A percentile compares a stretch with the other conserved stretches of the same genome.
These are phyloP conservation scores for Styela clava DNA, from an alignment of 23 tunicate genomes.

Conservation along the genomic window DNA sequence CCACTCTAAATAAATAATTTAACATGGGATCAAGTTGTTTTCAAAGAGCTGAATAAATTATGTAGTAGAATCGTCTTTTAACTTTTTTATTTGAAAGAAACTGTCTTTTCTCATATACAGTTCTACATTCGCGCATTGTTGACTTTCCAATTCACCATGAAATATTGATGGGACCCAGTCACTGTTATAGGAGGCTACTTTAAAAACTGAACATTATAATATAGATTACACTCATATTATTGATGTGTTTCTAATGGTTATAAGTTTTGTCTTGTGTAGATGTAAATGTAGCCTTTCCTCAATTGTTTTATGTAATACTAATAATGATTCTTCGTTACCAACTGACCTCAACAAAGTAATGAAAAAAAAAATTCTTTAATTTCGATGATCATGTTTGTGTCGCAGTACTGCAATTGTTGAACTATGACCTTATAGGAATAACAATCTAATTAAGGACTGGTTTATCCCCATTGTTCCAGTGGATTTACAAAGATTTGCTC, in stretches of 20 bases:
- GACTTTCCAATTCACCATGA: neutral
- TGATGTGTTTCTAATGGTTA: neutral
- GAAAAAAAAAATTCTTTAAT: neutral
- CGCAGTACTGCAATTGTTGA: too few relatives aligned
- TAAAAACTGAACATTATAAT: neutral
- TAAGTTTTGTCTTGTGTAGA: neutral
- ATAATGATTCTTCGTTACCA: too few relatives aligned
- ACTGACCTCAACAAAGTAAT: neutral
- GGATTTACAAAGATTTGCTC: too few relatives aligned
- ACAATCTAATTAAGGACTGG: neutral
- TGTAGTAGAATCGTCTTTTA: neutral
- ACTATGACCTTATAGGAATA: neutral
- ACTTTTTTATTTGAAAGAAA: neutral
- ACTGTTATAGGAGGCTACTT: neutral
- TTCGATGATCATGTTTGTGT: neutral
- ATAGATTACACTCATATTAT: neutral
- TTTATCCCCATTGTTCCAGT: neutral
- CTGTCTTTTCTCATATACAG: too few relatives aligned
- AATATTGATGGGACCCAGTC: neutral
- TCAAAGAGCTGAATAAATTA: neutral
- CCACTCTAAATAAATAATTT: neutral
- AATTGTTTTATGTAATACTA: too few relatives aligned
- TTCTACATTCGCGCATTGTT: neutral
- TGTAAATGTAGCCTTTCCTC: too few relatives aligned
- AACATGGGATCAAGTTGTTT: neutral